Base-by-base conservation (phyloP, 2,888 invertebrate species). In the Mimumesa dahlbomi region DNA sequence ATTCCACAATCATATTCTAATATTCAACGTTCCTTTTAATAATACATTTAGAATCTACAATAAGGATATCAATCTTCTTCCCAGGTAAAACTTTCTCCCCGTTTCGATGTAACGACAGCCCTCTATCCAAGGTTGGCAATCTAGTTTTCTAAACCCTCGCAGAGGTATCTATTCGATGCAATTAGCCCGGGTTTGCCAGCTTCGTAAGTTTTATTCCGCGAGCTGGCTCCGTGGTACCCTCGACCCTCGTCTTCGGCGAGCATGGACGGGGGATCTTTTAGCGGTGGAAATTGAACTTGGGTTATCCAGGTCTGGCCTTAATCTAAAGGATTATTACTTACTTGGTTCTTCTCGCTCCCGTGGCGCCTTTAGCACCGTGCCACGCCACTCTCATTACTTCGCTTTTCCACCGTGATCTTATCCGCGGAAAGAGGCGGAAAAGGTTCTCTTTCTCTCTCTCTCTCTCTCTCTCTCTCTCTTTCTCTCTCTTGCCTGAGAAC, bases 271-370 rank as follows among this genome's bases (percentile, higher is more conserved):
- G 49, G 34, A 38, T 71, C 68, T 54, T 73, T 73, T 64, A 68
- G 50, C 49, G 49, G 50, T 19, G 56, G 57, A 71, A 71, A 78
- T 80, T 71, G 74, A 80, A 71, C 77, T 67, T 53, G 46, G 58
- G 58, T 71, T 71, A 79, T 77, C 71, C 49, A 46, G 52, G 62
- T 46, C 58, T 31, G 64, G 67, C 73, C 64, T 80, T 80, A 63
- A 79, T 79, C 66, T 57, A 68, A 74, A 68, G 64, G 78, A 79
- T 80, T 80, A 71, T 74, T 74, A 71, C 78, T 77, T 62, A 58
- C 56, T 63, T 49, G 59, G 13, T 43, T 25, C n/a, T 14, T 21
- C 53, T 34, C 49, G 5, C 14, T 9, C 43, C 21, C 1, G 19
- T 13, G 21, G 19, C 58, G 19, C 34, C 50, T 58, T 50, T 36